phyloP scores from a whole-genome alignment of 2,888 invertebrate genomes.

The Euclidia mi region DNA sequence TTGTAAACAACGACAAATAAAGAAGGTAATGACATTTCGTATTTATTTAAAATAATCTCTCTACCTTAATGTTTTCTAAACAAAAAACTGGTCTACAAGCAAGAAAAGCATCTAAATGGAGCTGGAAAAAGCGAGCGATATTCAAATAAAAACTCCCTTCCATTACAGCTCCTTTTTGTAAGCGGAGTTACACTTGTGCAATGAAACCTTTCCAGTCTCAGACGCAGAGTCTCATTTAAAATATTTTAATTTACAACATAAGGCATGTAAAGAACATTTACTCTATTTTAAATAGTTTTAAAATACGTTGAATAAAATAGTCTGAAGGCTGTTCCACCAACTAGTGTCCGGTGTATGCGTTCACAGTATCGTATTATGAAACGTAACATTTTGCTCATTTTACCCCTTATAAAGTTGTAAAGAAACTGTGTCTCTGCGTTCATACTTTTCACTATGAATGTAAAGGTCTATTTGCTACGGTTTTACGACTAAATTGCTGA shows the following conservation, averaged over 20 bases:
- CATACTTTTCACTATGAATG: too few relatives aligned
- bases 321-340: slow-evolving; percentile 1
- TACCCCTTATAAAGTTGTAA: neutral
- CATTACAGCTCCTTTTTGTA: slow-evolving; percentile 3
- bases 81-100: too few relatives aligned
- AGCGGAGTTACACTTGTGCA: neutral
- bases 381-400: neutral
- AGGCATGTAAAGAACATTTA: neutral
- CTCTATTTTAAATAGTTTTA: neutral
- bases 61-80: too few relatives aligned
- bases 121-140: neutral
- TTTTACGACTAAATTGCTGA: too few relatives aligned
- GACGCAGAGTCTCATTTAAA: slow-evolving; percentile 9
- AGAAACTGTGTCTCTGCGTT: too few relatives aligned
- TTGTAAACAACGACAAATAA: too few relatives aligned
- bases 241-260: slow-evolving; percentile 9
- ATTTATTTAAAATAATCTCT: too few relatives aligned
- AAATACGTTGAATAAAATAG: slow-evolving; percentile 1
- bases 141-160: neutral
- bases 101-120: too few relatives aligned
- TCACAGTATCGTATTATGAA: neutral
- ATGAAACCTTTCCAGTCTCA: neutral
- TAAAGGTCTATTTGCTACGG: too few relatives aligned
- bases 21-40: too few relatives aligned
- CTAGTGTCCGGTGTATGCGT: neutral